Evolutionary conservation across 2,113 vertebrate species (phyloP).

Genomic region (Eulacestoma nigropectus): DNA sequence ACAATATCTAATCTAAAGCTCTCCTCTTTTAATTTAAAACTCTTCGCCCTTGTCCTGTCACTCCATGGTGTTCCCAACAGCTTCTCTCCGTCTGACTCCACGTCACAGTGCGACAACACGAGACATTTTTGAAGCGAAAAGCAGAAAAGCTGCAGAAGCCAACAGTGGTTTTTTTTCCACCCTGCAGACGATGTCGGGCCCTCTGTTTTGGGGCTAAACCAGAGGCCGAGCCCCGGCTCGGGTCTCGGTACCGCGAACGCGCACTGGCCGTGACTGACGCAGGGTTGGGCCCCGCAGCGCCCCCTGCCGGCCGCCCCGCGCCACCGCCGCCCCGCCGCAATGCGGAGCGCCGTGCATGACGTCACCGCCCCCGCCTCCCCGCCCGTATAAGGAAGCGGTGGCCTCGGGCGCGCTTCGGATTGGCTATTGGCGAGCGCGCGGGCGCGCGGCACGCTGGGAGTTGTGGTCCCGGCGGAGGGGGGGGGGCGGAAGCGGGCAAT

Average conservation of each 20-base stretch:
- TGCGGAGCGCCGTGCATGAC: background rate
- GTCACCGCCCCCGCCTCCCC: accelerated
- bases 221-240: accelerated
- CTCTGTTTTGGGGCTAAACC: accelerated
- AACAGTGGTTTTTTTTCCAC: accelerated
- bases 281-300: background rate
- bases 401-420: accelerated
- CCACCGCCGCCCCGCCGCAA: background rate
- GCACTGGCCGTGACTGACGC: accelerated
- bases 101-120: accelerated
- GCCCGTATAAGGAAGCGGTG: accelerated
- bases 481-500: background rate
- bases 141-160: accelerated
- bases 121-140: accelerated
- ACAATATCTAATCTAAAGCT: background rate
- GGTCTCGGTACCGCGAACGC: accelerated
- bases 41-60: too few species aligned
- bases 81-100: too few species aligned
- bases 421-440: background rate
- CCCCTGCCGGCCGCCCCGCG: background rate
- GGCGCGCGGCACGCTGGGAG: background rate
- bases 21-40: background rate
- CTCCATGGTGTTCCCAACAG: background rate
- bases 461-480: background rate
- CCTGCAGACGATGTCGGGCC: accelerated